Conservation (phyloP, 2,113 vertebrate species). For the Micronycteris hirsuta region DNA sequence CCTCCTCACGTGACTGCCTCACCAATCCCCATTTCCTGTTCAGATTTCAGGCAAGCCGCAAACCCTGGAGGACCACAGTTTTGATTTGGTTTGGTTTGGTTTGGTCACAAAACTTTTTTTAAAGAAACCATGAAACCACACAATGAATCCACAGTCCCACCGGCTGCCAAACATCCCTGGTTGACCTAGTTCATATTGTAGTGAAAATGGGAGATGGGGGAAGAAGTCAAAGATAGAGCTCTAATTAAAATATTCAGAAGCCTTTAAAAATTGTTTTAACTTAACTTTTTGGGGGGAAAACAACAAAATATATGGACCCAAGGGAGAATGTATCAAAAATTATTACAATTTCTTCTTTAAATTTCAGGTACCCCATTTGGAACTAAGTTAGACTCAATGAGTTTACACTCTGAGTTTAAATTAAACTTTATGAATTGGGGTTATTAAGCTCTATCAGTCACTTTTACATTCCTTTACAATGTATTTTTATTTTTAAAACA, state of each 20-base stretch:
- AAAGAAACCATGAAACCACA: conserved; percentile 34
- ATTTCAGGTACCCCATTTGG: neutral
- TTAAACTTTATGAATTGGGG: neutral
- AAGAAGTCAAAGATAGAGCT: neutral
- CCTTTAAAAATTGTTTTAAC: neutral
- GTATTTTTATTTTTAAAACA: conserved; percentile 10
- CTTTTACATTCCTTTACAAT: neutral
- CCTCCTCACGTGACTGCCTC: neutral
- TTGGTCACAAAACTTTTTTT: neutral
- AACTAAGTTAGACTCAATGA: neutral
- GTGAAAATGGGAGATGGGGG: neutral
- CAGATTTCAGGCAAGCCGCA: conserved; percentile 36
- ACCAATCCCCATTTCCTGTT: neutral
- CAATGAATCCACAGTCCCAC: neutral
- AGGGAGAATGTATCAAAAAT: neutral
- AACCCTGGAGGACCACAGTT: neutral
- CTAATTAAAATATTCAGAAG: neutral
- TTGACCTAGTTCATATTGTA: neutral
- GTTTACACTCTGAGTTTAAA: neutral
- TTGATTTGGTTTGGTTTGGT: neutral
- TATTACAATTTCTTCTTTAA: neutral
- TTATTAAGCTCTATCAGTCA: neutral
- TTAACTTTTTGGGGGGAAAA: neutral
- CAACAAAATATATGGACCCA: neutral
- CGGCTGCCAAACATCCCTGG: neutral